Evolutionary conservation across 2,113 vertebrate species (phyloP), one percentile per base, ranked within the genome.

Genomic region (Dasyornis broadbenti): DNA sequence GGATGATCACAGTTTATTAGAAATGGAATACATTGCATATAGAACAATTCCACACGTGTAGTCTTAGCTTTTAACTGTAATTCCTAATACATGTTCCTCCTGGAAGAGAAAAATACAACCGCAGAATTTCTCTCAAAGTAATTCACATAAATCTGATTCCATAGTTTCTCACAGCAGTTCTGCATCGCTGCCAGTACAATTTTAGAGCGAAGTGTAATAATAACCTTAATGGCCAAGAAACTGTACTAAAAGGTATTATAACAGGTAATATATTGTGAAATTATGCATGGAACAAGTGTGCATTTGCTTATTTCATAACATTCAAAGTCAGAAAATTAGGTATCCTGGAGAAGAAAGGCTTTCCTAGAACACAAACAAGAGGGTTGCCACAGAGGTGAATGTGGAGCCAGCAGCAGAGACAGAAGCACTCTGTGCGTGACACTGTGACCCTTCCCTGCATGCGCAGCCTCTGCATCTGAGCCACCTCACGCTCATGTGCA

Each of bases 391-490:
- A 45, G 4, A 73, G 27, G 20, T 40, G 33, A 63, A 27, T 0
- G 0, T 35, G 61, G 39, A 57, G 24, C 71, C 60, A 40, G 17
- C 18, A 73, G 37, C 81, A 69, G 59, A 30, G 64, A 18, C n/a
- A 52, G 76, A 76, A 13, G 19, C 42, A 49, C 54, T 56, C 1
- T 0, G 3, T 18, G 35, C 37, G 73, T 70, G 60, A 37, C 68
- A 64, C 37, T 2, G 1, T 35, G n/a, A 61, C 30, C 30, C 3
- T 15, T 31, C n/a, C 28, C 39, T 59, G 57, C 2, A 0, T 3
- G 8, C 7, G 22, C 42, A 86, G 52, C 57, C 63, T 23, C 49
- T 33, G 13, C 22, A 44, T 3, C 33, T 12, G 26, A 60, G 21
- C 13, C 20, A 27, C 20, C 65, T 15, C 2, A 3, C 27, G n/a